Evolutionary conservation across 2,888 invertebrate genomes (phyloP), one percentile per base, ranked within the genome.

Genomic region (Eilema sororculum): DNA sequence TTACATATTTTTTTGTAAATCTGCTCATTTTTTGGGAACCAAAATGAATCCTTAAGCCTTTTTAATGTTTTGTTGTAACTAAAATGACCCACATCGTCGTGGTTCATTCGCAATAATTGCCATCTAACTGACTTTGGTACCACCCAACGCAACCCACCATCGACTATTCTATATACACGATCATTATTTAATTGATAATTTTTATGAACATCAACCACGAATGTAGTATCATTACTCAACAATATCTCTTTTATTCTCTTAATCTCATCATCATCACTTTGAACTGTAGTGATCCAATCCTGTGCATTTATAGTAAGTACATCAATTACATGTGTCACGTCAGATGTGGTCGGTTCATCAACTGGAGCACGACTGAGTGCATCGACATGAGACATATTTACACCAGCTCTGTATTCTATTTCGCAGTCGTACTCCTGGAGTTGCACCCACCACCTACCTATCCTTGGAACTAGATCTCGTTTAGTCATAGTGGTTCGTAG

Each of bases 101-200:
- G 91, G 64, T 87, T 87, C 46, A 80, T 76, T 12, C 83, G 81
- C 22, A 86, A 78, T 4, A 90, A 69, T 61, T 87, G 85, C 77
- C 81, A 86, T 3, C 86, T 79, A 75, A 4, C 77, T 8, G n/a
- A 12, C 24, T 46, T 57, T 4, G 73, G 69, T 4, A 73, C 68
- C 10, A 70, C 67, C 65, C 68, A 67, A 0, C 62, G 20, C 6
- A 56, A 1, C 22, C 28, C 52, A 52, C 24, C 61, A 22, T 62
- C 67, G 5, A 69, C 16, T 9, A 37, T 30, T 52, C 65, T 65
- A 20, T 60, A 72, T 0, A 72, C 4, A 59, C 58, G n/a, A n/a
- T n/a, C n/a, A n/a, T n/a, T n/a, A n/a, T n/a, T n/a, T n/a, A n/a
- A n/a, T n/a, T n/a, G n/a, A 56, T 69, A 69, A 24, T 72, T 69